Evolutionary conservation across 2,113 vertebrate species (phyloP).

Genomic region (Semicossyphus pulcher): DNA sequence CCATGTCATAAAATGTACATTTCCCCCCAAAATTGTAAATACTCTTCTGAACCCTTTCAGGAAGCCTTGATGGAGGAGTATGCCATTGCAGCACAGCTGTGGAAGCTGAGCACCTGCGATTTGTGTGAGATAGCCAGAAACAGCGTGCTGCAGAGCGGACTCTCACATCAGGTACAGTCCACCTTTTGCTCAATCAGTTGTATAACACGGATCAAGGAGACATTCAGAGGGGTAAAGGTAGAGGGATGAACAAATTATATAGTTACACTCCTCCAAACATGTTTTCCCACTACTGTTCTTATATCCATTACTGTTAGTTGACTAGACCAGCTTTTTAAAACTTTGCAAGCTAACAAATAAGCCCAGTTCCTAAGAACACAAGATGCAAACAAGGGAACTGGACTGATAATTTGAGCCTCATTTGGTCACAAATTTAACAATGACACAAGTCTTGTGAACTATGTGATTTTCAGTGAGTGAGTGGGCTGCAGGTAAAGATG

Average conservation of each 20-base stretch:
- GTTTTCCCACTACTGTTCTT: not conserved
- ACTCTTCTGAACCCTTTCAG: conserved; percentile 30
- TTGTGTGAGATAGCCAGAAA: conserved; percentile 97
- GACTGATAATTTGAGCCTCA: no score
- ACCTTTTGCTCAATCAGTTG: not conserved
- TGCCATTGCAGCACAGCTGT: conserved; percentile 97
- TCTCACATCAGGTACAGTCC: conserved; percentile 91
- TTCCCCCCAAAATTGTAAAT: no score
- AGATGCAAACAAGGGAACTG: no score
- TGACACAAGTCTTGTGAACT: no score
- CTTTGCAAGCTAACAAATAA: no score
- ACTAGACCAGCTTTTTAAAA: not conserved
- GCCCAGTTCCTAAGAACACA: no score
- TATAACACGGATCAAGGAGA: not conserved
- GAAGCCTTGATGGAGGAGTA: conserved; percentile 88
- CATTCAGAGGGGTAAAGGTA: not conserved
- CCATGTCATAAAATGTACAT: no score
- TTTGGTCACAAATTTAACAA: no score
- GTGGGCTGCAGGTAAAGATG: no score
- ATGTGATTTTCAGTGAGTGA: no score
- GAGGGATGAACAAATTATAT: no score
- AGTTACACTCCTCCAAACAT: not conserved
- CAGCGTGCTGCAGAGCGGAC: conserved; percentile 94
- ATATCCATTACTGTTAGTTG: not conserved
- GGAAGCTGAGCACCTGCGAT: conserved; percentile 98